Evolutionary conservation across 37 sponge, comb jelly and placozoan genomes (phyloP).

Genomic region (Halisarca cf. caerulea): DNA sequence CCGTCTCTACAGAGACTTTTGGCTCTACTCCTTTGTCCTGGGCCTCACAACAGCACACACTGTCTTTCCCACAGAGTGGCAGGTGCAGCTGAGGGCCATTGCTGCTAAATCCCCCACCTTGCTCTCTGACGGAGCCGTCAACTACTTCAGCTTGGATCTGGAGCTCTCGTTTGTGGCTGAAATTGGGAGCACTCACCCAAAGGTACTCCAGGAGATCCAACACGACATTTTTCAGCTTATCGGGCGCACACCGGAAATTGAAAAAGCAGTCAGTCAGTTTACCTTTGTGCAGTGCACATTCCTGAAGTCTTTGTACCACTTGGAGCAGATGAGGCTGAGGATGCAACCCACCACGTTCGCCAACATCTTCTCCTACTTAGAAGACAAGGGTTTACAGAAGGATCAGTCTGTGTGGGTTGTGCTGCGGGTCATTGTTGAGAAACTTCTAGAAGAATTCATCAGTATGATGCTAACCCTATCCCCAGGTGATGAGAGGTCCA

Average conservation of each 20-base stretch:
- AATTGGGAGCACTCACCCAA: slow-evolving; percentile 58
- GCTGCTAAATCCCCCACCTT: slow-evolving; percentile 78
- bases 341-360: slow-evolving; percentile 25
- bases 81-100: slow-evolving; percentile 47
- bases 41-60: slow-evolving; percentile 70
- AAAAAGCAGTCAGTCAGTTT: slow-evolving; percentile 52
- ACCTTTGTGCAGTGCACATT: slow-evolving; percentile 79
- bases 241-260: slow-evolving; percentile 58
- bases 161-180: slow-evolving; percentile 66
- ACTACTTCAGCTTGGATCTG: slow-evolving; percentile 75
- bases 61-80: slow-evolving; percentile 73
- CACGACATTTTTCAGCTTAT: slow-evolving; percentile 54
- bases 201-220: slow-evolving; percentile 69
- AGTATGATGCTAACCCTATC: not conserved
- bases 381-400: slow-evolving; percentile 80
- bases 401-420: slow-evolving; percentile 26
- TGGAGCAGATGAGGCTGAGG: slow-evolving; percentile 70
- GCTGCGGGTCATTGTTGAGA: not conserved
- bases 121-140: slow-evolving; percentile 75
- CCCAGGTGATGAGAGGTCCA: not conserved
- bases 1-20: slow-evolving; percentile 92
- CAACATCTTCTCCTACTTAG: slow-evolving; percentile 70
- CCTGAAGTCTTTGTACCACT: slow-evolving; percentile 71
- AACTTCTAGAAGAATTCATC: not conserved
- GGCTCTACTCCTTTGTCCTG: slow-evolving; percentile 92